Percentiles rank a stretch among this genome's conserved stretches.
phyloP scores from a whole-genome alignment of 2,113 vertebrate species.

The Mystacornis crossleyi region DNA sequence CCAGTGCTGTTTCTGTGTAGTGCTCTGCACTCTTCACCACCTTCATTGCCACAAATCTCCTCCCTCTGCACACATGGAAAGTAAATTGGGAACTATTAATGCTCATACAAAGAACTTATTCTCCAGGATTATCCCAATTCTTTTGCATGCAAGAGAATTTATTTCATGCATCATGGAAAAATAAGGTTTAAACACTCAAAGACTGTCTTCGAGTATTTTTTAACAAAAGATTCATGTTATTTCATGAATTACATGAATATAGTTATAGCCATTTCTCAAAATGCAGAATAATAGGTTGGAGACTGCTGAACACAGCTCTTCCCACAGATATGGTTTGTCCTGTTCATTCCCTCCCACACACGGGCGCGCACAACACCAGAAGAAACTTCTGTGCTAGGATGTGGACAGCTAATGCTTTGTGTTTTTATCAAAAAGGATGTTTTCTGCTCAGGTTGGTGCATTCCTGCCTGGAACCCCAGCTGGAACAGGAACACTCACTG shows the following conservation, averaged over 20 bases:
- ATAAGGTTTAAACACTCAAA: background rate
- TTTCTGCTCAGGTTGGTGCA: background rate
- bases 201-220: background rate
- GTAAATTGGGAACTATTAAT: background rate
- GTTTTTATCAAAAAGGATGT: background rate
- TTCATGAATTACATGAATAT: too few relatives aligned
- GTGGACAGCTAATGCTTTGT: background rate
- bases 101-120: background rate
- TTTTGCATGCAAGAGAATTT: background rate
- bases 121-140: background rate
- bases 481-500: slow-evolving; percentile 81
- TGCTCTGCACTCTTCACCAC: slow-evolving; percentile 99
- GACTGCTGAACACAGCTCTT: background rate
- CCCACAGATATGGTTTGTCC: background rate
- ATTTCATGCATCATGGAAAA: background rate
- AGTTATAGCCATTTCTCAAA: background rate
- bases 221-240: background rate
- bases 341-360: background rate
- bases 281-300: background rate
- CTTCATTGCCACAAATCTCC: slow-evolving; percentile 96
- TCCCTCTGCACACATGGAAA: slow-evolving; percentile 78
- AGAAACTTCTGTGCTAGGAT: background rate
- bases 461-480: background rate
- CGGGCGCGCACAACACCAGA: background rate
- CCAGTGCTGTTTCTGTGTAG: slow-evolving; percentile 96